Evolutionary conservation across 2,113 vertebrate genomes (phyloP), one percentile per base, ranked within the genome.

Genomic region (Elephantulus edwardii): DNA sequence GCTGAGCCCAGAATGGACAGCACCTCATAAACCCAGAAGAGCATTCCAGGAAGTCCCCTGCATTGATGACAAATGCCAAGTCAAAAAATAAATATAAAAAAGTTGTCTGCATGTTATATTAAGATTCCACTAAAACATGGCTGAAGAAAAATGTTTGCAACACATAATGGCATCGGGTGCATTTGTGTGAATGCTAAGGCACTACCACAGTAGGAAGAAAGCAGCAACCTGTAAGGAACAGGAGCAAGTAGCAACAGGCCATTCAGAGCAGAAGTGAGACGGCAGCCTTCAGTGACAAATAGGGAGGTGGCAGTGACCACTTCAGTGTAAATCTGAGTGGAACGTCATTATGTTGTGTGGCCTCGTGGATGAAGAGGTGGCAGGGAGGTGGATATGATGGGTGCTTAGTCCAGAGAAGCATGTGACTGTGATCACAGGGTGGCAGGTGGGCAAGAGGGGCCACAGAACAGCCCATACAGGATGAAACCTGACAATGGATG

Each of bases 1-100:
- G 38, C 35, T 19, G 56, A 52, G 50, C 44, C 17, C 8, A 38
- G 44, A n/a, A 16, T 4, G 44, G 40, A 40, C 60, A 28, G 82
- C 28, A 4, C 19, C 19, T 28, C 66, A 26, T 0, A 86, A 52
- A 72, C 58, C 44, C 40, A 20, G 35, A 92, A 28, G 38, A 92
- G 17, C 17, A 66, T 75, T 33, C 33, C 88, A 71, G 50, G 68
- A 52, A 79, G 79, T 82, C 38, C 20, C 50, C 20, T 75, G 56
- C 42, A n/a, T 76, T 89, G 91, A 93, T 88, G 89, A 85, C 64
- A 91, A 95, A 96, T 94, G 95, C 93, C 90, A 95, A 94, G 72
- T 52, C 84, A 93, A 72, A 91, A 94, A 95, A 91, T 88, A 94
- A 96, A 96, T 92, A 96, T 93, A 95, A 92, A 93, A 91, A 91